phyloP scores from a whole-genome alignment of 2,888 invertebrate genomes.

The Entomobrya multifasciata region DNA sequence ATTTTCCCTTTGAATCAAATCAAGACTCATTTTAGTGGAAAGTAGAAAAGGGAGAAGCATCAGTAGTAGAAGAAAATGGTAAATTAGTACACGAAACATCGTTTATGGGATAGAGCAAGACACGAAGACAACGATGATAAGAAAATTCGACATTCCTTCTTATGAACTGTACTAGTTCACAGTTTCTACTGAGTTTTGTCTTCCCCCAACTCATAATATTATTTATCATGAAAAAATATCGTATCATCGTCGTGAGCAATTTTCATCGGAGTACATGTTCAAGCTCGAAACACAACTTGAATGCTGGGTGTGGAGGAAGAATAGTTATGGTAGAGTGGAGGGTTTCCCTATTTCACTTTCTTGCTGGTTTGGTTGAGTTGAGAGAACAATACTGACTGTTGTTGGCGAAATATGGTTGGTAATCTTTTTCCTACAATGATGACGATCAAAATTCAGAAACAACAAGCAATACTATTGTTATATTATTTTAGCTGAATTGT shows the following conservation, averaged over 20 bases:
- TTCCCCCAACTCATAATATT: neutral
- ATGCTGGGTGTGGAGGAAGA: conserved; percentile 5
- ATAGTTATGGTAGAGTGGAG: conserved; percentile 12
- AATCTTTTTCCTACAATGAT: neutral
- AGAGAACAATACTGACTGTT: conserved; percentile 8
- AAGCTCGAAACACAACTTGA: too few species aligned
- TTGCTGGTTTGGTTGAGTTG: conserved; percentile 7
- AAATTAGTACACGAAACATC: conserved; percentile 49
- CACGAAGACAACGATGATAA: conserved; percentile 22
- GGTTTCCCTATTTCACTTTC: conserved; percentile 6
- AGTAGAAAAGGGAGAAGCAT: neutral
- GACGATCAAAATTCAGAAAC: too few species aligned
- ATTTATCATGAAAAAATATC: neutral
- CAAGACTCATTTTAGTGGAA: neutral
- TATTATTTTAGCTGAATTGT: conserved; percentile 1
- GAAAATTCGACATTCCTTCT: neutral
- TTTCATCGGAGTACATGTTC: too few species aligned
- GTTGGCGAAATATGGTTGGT: too few species aligned
- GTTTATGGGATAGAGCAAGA: conserved; percentile 24
- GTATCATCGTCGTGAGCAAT: conserved; percentile 12
- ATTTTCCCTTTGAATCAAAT: too few species aligned
- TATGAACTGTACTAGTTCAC: conserved; percentile 2
- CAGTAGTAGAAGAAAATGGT: neutral
- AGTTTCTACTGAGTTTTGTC: neutral
- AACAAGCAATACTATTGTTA: conserved; percentile 23